Percentiles rank a stretch among this genome's conserved stretches.
phyloP scores from a whole-genome alignment of 2,888 invertebrate genomes.

The Noctua janthina region DNA sequence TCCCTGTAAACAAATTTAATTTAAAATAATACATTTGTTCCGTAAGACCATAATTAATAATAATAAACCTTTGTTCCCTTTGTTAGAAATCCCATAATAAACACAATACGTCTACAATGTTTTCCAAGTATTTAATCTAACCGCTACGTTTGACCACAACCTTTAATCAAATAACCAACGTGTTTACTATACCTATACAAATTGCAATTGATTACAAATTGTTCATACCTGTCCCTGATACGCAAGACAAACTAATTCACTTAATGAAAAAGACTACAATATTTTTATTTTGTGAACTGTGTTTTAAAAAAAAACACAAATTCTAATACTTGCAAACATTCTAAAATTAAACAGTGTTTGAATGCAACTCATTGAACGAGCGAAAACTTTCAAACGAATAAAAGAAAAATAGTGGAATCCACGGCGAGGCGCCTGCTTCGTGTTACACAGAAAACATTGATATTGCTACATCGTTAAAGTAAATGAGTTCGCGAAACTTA shows the following conservation, averaged over 20 bases:
- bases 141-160: slow-evolving; percentile 23
- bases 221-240: slow-evolving; percentile 7
- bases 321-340: neutral
- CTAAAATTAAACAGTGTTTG: slow-evolving; percentile 13
- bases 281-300: neutral
- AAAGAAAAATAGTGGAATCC: slow-evolving; percentile 39
- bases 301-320: slow-evolving; percentile 8
- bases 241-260: slow-evolving; percentile 1
- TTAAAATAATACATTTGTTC: neutral
- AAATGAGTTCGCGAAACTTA: slow-evolving; percentile 52
- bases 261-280: slow-evolving; percentile 1
- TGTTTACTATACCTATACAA: slow-evolving; percentile 4
- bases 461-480: slow-evolving; percentile 40
- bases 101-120: slow-evolving; percentile 38
- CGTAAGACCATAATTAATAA: slow-evolving; percentile 9
- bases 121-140: slow-evolving; percentile 37
- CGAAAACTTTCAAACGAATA: slow-evolving; percentile 25
- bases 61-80: slow-evolving; percentile 9
- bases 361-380: slow-evolving; percentile 33
- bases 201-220: neutral
- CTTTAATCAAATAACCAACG: slow-evolving; percentile 8
- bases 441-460: slow-evolving; percentile 47
- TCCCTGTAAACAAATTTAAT: neutral
- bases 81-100: slow-evolving; percentile 25
- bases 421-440: slow-evolving; percentile 47